Evolutionary conservation across 1,140 invertebrate genomes (phyloP).

Genomic region (Muscidifurax raptorellus): DNA sequence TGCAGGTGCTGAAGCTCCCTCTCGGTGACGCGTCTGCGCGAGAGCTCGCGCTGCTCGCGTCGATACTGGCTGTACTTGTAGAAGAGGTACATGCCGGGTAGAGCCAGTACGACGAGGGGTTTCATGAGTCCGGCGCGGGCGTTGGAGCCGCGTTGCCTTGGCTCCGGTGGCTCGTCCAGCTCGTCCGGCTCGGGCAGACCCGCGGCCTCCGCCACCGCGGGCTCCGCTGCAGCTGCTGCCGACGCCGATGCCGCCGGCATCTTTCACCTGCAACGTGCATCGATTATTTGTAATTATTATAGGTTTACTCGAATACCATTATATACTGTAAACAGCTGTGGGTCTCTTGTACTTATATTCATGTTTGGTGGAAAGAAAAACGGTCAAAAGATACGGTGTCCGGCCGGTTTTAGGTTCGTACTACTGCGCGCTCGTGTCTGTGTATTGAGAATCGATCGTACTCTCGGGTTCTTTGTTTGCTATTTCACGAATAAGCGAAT

Average conservation of each 20-base stretch:
- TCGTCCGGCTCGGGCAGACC: conserved; percentile 67
- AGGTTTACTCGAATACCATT: no score
- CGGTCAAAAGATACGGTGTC: not conserved
- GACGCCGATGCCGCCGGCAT: conserved; percentile 67
- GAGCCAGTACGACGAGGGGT: conserved; percentile 86
- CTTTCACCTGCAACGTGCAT: conserved; percentile 33
- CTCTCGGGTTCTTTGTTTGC: not conserved
- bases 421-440: conserved; percentile 11
- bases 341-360: no score
- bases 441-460: conserved; percentile 14
- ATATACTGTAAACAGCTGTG: no score
- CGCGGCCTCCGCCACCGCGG: conserved; percentile 64
- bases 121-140: conserved; percentile 82
- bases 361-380: no score
- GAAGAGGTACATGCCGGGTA: conserved; percentile 92
- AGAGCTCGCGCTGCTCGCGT: conserved; percentile 87
- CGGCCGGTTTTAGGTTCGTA: not conserved
- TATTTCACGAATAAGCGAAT: not conserved
- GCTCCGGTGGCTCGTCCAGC: conserved; percentile 70
- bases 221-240: conserved; percentile 59
- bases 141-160: conserved; percentile 65
- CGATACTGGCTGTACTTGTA: conserved; percentile 93
- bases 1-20: conserved; percentile 89
- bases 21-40: conserved; percentile 87
- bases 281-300: not conserved